These are phyloP conservation scores for Grantiella picta DNA, from an alignment of 2,113 vertebrate genomes.

Conservation along the genomic window DNA sequence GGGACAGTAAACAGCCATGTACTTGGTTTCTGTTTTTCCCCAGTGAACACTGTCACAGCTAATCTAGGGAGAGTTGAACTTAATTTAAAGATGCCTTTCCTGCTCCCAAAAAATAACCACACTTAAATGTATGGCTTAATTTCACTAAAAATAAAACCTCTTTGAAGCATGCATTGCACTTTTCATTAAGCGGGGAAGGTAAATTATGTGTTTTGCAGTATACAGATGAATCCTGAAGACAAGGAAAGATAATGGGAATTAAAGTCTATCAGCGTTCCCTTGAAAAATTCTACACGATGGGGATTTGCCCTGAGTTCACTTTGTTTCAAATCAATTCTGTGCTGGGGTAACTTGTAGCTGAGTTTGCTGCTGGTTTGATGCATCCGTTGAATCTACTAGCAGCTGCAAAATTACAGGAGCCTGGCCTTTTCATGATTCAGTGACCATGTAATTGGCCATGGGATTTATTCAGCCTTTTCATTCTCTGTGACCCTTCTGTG, in stretches of 20 bases:
- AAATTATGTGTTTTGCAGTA: background rate
- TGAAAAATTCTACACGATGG: background rate
- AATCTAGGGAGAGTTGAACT: background rate
- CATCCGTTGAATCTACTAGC: constrained; percentile 48
- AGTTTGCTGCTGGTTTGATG: constrained; percentile 32
- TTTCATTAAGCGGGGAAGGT: background rate
- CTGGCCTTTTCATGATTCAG: constrained; percentile 61
- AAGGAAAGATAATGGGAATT: background rate
- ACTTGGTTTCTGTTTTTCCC: background rate
- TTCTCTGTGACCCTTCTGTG: constrained; percentile 29
- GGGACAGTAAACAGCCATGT: background rate
- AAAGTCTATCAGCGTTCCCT: background rate
- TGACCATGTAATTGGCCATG: constrained; percentile 67
- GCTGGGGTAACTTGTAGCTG: constrained; percentile 5
- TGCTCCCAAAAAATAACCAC: background rate
- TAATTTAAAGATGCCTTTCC: background rate
- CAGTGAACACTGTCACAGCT: background rate
- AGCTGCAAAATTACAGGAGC: constrained; percentile 65
- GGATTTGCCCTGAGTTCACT: background rate
- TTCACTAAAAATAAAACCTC: background rate
- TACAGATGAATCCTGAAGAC: background rate
- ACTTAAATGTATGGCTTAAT: background rate
- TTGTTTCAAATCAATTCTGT: background rate
- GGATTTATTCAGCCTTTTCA: constrained; percentile 65
- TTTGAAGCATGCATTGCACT: background rate